phyloP scores from a whole-genome alignment of 2,888 invertebrate species.

The Kryphioiulus occultus region DNA sequence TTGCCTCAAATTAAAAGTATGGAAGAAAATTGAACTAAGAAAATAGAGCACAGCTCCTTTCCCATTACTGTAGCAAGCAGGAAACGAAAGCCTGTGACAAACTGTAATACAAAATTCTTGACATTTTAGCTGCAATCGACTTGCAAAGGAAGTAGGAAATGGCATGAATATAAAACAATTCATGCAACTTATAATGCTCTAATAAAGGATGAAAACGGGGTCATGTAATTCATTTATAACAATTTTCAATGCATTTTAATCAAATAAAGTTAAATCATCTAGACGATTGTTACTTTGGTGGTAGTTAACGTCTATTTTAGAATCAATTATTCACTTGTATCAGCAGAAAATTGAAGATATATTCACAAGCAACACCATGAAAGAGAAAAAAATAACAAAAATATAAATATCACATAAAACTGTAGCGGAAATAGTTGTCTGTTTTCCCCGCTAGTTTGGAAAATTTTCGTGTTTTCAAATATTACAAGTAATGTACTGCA shows the following conservation, averaged over 20 bases:
- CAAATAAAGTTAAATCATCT: conserved; percentile 17
- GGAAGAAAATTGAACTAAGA: too few species aligned
- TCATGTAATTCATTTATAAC: background rate
- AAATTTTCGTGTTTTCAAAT: conserved; percentile 42
- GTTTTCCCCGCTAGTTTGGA: conserved; percentile 42
- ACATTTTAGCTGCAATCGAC: too few species aligned
- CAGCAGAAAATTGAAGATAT: conserved; percentile 29
- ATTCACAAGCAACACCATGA: conserved; percentile 49
- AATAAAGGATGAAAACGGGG: too few species aligned
- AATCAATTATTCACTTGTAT: conserved; percentile 6
- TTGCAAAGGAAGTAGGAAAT: too few species aligned
- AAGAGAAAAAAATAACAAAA: conserved; percentile 50
- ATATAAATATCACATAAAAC: conserved; percentile 49
- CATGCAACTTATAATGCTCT: too few species aligned
- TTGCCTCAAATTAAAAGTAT: too few species aligned
- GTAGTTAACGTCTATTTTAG: conserved; percentile 23
- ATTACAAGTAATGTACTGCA: conserved; percentile 15
- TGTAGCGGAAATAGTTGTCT: conserved; percentile 33
- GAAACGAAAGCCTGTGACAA: too few species aligned
- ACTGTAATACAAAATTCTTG: too few species aligned
- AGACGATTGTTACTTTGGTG: conserved; percentile 15
- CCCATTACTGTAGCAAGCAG: too few species aligned
- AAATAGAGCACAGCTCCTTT: too few species aligned
- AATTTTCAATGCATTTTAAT: conserved; percentile 15
- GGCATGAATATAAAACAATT: too few species aligned